These are phyloP conservation scores for Ephydatia muelleri DNA, from an alignment of 37 sponge, comb jelly and placozoan genomes.

Conservation along the genomic window DNA sequence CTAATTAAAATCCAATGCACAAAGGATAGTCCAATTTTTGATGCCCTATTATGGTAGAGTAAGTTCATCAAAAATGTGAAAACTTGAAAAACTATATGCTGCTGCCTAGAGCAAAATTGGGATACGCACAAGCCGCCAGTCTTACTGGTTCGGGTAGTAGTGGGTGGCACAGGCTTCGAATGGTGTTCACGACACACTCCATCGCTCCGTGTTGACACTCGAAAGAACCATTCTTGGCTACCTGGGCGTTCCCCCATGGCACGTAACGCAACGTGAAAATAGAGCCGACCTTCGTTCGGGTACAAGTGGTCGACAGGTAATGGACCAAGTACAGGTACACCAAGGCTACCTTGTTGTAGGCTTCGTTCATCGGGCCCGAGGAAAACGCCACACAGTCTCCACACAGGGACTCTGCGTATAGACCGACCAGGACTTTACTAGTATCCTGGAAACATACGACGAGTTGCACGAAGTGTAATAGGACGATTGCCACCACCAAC, in stretches of 20 bases:
- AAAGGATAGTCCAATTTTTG: too few relatives aligned
- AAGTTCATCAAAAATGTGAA: too few relatives aligned
- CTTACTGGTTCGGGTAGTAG: conserved; percentile 69
- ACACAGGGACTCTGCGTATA: conserved; percentile 84
- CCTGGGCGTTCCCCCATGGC: conserved; percentile 87
- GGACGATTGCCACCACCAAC: not conserved
- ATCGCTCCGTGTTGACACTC: conserved; percentile 86
- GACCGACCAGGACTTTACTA: conserved; percentile 54
- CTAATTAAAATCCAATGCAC: too few relatives aligned
- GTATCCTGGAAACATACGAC: not conserved
- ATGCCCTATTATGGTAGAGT: too few relatives aligned
- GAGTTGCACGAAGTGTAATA: not conserved
- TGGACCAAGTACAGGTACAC: not conserved
- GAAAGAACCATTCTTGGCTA: conserved; percentile 49
- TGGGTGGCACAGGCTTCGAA: conserved; percentile 76
- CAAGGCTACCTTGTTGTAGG: conserved; percentile 60
- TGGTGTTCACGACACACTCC: conserved; percentile 83
- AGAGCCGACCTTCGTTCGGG: conserved; percentile 33
- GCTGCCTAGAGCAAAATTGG: too few relatives aligned
- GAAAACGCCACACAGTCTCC: conserved; percentile 67
- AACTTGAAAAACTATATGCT: too few relatives aligned
- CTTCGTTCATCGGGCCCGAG: conserved; percentile 55
- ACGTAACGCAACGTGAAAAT: conserved; percentile 77
- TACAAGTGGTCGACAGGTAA: not conserved
- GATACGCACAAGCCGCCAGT: conserved; percentile 1